Percentiles rank a stretch among this genome's conserved stretches.
These are phyloP conservation scores for Drosophila picticornis DNA, from an alignment of 2,888 invertebrate species.

Conservation along the genomic window DNA sequence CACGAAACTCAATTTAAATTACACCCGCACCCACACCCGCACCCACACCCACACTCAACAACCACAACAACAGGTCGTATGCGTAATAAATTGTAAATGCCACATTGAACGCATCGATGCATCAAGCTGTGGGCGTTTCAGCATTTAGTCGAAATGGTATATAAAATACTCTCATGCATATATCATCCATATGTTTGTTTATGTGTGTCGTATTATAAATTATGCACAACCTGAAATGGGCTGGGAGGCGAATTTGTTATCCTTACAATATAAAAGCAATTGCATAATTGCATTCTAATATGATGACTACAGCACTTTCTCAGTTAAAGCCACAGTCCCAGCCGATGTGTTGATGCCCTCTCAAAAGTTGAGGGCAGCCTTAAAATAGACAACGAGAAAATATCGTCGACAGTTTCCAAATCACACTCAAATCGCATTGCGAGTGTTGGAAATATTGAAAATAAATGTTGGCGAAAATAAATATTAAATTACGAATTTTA, in stretches of 20 bases:
- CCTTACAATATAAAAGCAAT: slow-evolving; percentile 58
- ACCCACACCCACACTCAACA: not conserved
- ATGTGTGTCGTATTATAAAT: slow-evolving; percentile 53
- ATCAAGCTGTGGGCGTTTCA: slow-evolving; percentile 32
- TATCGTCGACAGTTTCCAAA: not conserved
- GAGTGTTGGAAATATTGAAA: not conserved
- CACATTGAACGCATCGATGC: slow-evolving; percentile 39
- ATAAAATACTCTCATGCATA: slow-evolving; percentile 4
- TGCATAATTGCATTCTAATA: slow-evolving; percentile 73
- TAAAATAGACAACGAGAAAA: not conserved
- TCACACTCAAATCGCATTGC: not conserved
- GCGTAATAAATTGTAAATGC: slow-evolving; percentile 51
- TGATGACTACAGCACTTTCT: slow-evolving; percentile 65
- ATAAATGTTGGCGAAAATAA: not conserved
- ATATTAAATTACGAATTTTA: not conserved
- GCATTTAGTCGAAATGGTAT: slow-evolving; percentile 26
- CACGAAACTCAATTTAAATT: slow-evolving; percentile 40
- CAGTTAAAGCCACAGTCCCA: not conserved
- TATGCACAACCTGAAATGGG: slow-evolving; percentile 48
- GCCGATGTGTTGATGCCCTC: slow-evolving; percentile 23
- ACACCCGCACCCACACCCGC: slow-evolving; percentile 18
- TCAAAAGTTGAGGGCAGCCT: no score
- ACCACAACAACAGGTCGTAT: slow-evolving; percentile 35
- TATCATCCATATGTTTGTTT: slow-evolving; percentile 11
- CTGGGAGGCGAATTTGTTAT: slow-evolving; percentile 23